These are phyloP conservation scores for Anolis carolinensis DNA, from an alignment of 2,113 vertebrate species.

Conservation along the genomic window DNA sequence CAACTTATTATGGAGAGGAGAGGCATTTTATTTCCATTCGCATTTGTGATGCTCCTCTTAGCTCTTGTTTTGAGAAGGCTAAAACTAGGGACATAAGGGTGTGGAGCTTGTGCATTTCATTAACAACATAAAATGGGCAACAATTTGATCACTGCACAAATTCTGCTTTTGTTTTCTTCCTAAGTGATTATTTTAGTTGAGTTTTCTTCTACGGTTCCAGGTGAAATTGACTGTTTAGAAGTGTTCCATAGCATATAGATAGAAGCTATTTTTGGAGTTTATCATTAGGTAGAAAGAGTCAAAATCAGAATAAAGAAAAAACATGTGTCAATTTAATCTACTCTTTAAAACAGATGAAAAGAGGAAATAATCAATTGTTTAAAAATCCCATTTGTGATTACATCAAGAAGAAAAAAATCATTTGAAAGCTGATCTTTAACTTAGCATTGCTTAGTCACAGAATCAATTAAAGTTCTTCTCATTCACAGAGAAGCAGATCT, in stretches of 20 bases:
- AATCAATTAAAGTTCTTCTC: conserved; percentile 36
- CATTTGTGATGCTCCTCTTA: background rate
- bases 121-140: background rate
- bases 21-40: background rate
- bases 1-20: background rate
- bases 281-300: background rate
- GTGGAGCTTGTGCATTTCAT: background rate
- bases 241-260: background rate
- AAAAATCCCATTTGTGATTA: conserved; percentile 17
- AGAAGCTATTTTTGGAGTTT: background rate
- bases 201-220: background rate
- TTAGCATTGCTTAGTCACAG: conserved; percentile 34
- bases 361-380: conserved; percentile 44
- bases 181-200: background rate
- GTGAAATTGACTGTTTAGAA: background rate
- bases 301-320: conserved; percentile 45
- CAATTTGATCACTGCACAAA: background rate
- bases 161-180: background rate
- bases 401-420: background rate
- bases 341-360: conserved; percentile 41
- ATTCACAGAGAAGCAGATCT: conserved; percentile 19
- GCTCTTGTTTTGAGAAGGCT: background rate
- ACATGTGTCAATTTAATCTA: conserved; percentile 44
- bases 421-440: conserved; percentile 28
- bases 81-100: background rate